Evolutionary conservation across 2,888 invertebrate species (phyloP).

Genomic region (Athrips mouffetella): DNA sequence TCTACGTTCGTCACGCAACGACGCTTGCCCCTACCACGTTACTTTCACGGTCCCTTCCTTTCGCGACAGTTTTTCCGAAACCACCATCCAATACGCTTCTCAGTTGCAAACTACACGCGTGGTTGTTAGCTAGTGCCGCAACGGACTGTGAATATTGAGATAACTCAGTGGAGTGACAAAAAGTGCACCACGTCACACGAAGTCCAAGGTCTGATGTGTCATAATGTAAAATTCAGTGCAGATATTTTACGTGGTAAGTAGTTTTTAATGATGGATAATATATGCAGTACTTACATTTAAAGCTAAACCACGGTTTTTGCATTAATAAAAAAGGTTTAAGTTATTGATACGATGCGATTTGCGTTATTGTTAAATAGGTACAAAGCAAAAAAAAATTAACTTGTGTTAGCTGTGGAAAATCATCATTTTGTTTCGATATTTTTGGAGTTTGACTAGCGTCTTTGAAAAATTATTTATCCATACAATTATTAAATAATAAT

Average conservation of each 20-base stretch:
- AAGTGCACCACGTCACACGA: constrained; percentile 46
- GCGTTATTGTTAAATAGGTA: too few relatives aligned
- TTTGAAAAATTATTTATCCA: too few relatives aligned
- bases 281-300: background rate
- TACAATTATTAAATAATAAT: too few relatives aligned
- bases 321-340: background rate
- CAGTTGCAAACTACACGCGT: constrained; percentile 35
- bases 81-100: constrained; percentile 32
- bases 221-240: constrained; percentile 39
- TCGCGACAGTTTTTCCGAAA: constrained; percentile 36
- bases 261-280: constrained; percentile 25
- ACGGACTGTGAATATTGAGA: constrained; percentile 43
- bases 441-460: too few relatives aligned
- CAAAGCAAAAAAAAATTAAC: too few relatives aligned
- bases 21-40: constrained; percentile 58
- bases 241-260: constrained; percentile 40
- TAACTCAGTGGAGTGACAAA: constrained; percentile 35
- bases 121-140: constrained; percentile 45
- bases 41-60: constrained; percentile 42
- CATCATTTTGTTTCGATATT: background rate
- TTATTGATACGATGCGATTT: too few relatives aligned
- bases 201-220: constrained; percentile 61
- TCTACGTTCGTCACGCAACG: constrained; percentile 60
- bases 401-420: too few relatives aligned
- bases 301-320: background rate